These are phyloP conservation scores for Pentalonia nigronervosa DNA, from an alignment of 1,140 invertebrate genomes.

Conservation along the genomic window DNA sequence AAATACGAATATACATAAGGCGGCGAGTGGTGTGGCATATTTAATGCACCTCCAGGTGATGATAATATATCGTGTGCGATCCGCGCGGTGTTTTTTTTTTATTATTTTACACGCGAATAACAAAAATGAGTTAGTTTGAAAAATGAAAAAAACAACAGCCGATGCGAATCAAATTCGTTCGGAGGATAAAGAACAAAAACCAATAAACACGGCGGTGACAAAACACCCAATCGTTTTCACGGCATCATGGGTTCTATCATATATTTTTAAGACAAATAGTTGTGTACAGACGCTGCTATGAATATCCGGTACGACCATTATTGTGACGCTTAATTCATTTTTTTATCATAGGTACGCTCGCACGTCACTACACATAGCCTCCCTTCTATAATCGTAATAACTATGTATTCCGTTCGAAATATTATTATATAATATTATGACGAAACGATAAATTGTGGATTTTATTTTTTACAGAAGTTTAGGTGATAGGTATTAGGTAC, in stretches of 20 bases:
- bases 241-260: conserved; percentile 20
- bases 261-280: conserved; percentile 15
- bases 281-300: background rate
- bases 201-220: background rate
- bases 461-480: background rate
- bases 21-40: background rate
- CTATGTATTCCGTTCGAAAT: background rate
- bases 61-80: background rate
- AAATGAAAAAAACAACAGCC: conserved; percentile 47
- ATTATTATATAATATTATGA: background rate
- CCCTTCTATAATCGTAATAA: too few relatives aligned
- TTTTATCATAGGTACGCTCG: background rate
- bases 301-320: conserved; percentile 33
- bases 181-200: conserved; percentile 28
- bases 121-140: background rate
- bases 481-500: background rate
- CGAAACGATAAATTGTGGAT: background rate
- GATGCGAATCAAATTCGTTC: conserved; percentile 38
- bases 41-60: background rate
- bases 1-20: background rate
- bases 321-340: conserved; percentile 22
- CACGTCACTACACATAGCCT: background rate
- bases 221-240: conserved; percentile 21
- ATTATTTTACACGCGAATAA: background rate
- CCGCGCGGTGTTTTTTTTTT: background rate